phyloP scores from a whole-genome alignment of 2,797 vertebrate genomes.

The Hemitrygon akajei region DNA sequence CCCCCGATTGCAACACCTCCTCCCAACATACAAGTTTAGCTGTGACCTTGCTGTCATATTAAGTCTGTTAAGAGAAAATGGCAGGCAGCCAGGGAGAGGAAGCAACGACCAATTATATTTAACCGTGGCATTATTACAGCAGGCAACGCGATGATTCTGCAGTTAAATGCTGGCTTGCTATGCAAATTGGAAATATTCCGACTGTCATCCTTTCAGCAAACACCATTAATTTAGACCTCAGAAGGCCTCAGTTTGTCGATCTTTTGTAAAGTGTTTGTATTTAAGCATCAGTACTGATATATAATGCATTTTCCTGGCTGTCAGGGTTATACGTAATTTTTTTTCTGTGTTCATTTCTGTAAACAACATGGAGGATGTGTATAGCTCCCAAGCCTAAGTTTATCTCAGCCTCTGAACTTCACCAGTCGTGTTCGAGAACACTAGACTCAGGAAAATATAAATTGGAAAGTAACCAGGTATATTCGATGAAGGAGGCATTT shows the following conservation, averaged over 20 bases:
- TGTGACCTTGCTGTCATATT: slow-evolving; percentile 28
- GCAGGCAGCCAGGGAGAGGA: neutral
- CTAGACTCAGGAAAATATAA: neutral
- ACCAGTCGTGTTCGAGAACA: neutral
- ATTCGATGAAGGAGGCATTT: neutral
- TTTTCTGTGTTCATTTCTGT: neutral
- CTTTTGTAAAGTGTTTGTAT: slow-evolving; percentile 13
- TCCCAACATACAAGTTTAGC: neutral
- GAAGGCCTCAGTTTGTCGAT: slow-evolving; percentile 11
- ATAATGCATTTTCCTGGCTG: neutral
- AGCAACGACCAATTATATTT: slow-evolving; percentile 11
- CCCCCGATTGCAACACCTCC: neutral
- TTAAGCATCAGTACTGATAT: neutral
- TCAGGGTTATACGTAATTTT: neutral
- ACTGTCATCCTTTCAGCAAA: slow-evolving; percentile 28
- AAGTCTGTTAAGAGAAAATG: slow-evolving; percentile 28
- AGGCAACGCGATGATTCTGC: neutral
- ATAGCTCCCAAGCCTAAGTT: neutral
- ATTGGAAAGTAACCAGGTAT: neutral
- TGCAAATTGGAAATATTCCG: slow-evolving; percentile 27
- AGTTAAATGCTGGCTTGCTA: slow-evolving; percentile 24
- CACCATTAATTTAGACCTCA: slow-evolving; percentile 29
- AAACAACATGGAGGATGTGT: neutral
- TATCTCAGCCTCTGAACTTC: neutral
- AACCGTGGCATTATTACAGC: neutral